phyloP scores from a whole-genome alignment of 2,888 invertebrate genomes.

The Vannuccia rotundouncinata region DNA sequence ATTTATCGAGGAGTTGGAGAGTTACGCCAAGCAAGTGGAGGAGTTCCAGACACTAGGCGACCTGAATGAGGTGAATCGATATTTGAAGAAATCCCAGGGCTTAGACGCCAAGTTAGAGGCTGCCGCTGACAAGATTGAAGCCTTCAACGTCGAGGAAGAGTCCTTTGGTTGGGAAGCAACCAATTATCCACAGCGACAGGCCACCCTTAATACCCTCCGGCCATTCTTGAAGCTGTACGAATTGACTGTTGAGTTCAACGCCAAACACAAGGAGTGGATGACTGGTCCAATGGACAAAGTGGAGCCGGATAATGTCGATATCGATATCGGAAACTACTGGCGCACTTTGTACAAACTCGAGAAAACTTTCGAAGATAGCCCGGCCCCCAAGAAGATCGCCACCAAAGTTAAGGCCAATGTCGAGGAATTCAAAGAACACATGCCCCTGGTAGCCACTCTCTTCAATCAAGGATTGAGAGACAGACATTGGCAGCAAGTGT shows the following conservation, averaged over 20 bases:
- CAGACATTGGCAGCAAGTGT: constrained; percentile 82
- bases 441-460: constrained; percentile 83
- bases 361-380: constrained; percentile 72
- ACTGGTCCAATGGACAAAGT: constrained; percentile 71
- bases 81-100: constrained; percentile 71
- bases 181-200: constrained; percentile 76
- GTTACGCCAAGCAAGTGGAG: constrained; percentile 72
- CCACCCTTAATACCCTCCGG: constrained; percentile 67
- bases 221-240: constrained; percentile 83
- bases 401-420: constrained; percentile 63
- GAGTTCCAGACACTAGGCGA: constrained; percentile 82
- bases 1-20: constrained; percentile 73
- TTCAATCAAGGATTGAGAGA: constrained; percentile 79
- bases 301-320: constrained; percentile 81
- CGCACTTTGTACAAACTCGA: constrained; percentile 78
- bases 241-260: constrained; percentile 75
- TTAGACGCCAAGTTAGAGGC: constrained; percentile 67
- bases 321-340: constrained; percentile 67
- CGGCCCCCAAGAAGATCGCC: constrained; percentile 69
- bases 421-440: constrained; percentile 69
- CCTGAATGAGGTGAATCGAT: constrained; percentile 71
- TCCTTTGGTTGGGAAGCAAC: constrained; percentile 80
- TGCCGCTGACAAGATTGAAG: constrained; percentile 68
- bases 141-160: constrained; percentile 82
- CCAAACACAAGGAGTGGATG: constrained; percentile 78